Evolutionary conservation across 2,113 vertebrate species (phyloP).

Genomic region (Barnardius zonarius): DNA sequence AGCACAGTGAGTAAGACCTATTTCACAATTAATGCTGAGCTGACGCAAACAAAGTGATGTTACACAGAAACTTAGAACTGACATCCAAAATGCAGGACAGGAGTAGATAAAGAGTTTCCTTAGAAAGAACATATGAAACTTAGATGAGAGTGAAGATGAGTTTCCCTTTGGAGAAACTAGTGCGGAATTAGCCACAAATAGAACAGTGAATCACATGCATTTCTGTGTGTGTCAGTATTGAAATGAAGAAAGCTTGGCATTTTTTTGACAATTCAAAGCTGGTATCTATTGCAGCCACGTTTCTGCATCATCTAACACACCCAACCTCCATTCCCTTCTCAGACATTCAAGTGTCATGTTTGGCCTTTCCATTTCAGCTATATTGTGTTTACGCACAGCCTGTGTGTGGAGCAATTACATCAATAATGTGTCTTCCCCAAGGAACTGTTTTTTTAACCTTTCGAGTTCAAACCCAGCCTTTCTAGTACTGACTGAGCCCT

Average conservation of each 20-base stretch:
- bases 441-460: neutral
- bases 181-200: neutral
- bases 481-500: neutral
- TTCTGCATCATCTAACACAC: neutral
- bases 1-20: slow-evolving; percentile 19
- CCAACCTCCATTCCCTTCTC: neutral
- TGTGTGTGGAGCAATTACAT: neutral
- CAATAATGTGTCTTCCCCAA: neutral
- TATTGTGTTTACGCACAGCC: neutral
- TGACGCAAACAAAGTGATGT: slow-evolving; percentile 17
- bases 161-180: neutral
- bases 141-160: neutral
- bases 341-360: neutral
- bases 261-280: neutral
- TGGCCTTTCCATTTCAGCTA: neutral
- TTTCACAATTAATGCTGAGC: neutral
- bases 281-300: neutral
- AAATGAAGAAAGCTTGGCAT: neutral
- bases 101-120: neutral
- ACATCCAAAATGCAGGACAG: slow-evolving; percentile 4
- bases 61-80: slow-evolving; percentile 18
- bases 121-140: neutral
- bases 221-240: neutral
- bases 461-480: neutral
- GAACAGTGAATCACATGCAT: neutral